Base-by-base conservation (phyloP, 2,888 invertebrate genomes). In the Euproctis similis region DNA sequence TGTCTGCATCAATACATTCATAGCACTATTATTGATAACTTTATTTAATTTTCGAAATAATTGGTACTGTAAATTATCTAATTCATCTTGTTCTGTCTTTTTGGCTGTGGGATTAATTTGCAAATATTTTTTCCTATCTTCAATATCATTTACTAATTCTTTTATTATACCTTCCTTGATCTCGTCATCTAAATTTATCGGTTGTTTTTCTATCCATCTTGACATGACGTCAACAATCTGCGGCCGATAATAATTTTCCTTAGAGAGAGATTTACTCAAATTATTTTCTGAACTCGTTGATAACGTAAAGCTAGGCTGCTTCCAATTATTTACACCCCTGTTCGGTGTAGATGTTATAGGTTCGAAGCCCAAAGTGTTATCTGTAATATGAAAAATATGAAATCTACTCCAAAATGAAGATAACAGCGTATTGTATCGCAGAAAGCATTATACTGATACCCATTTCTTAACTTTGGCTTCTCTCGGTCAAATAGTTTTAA, bases 11-110 rank as follows among this genome's bases (percentile, higher is more conserved):
- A 51, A 36, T 6, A 18, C 13, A 2, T 39, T 20, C 19, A 70
- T 32, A 11, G 49, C 38, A n/a, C 46, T 32, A 1, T 26, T 23
- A 10, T 54, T 44, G 4, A 59, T 26, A 2, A 53, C 11, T 29
- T 53, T 60, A 28, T 55, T 55, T 0, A 63, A 25, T 39, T 52
- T 56, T 31, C 56, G 59, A 27, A 56, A 67, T 0, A 69, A 35
- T 42, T 67, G 64, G 36, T 63, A 67, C 29, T 64, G 66, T n/a
- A 70, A 41, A 46, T 66, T 53, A 37, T 69, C 65, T 0, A 63
- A 20, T 38, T 68, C 69, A 12, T 60, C 62, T 22, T 44, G 36
- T 3, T 44, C 31, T 1, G 57, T 45, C 1, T 36, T 29, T 36
- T 51, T 53, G 1, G 42, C 36, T 4, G 42, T 42, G 8, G 59